Evolutionary conservation across 2,113 vertebrate genomes (phyloP), one percentile per base, ranked within the genome.

Genomic region (Leucopsar rothschildi): DNA sequence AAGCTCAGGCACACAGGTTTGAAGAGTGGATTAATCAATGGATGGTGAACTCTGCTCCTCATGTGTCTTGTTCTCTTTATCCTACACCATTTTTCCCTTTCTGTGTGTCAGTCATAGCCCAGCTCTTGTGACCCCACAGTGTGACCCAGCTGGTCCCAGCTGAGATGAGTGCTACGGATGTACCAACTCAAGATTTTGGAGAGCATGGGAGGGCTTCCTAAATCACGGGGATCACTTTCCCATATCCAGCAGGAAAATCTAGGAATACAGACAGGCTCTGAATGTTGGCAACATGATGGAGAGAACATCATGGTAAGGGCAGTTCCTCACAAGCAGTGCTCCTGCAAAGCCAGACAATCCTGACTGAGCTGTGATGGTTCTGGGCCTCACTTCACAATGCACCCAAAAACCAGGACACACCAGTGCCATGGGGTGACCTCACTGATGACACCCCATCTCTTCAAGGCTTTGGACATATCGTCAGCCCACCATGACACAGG

Each of bases 131-230:
- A 66, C 12, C 28, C 27, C 17, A 5, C 50, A 31, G 40, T 25
- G n/a, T 13, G 21, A 16, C 16, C 52, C 66, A 25, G 12, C 40
- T 66, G 40, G 12, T 31, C n/a, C 7, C 52, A 47, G n/a, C 17
- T 16, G 52, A 33, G 52, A 45, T 0, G 4, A 68, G 42, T 0
- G 2, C 17, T 39, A 6, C 0, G 4, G 42, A 18, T 22, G 23
- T 49, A 40, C 28, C 52, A 22, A 3, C 17, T 18, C 14, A 27
- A 14, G 78, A 21, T 9, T 49, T 27, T 33, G 53, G 9, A n/a
- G 23, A 40, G 18, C 29, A 22, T 14, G 14, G 7, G 6, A 57
- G 18, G 18, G 8, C 18, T 12, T 21, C 23, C 14, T 33, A n/a
- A 49, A 56, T 33, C n/a, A 4, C 42, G 39, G 35, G 42, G n/a